A percentile compares a stretch with the other conserved stretches of the same genome.
These are phyloP conservation scores for Pavo muticus DNA, from an alignment of 2,113 vertebrate species.

Conservation along the genomic window DNA sequence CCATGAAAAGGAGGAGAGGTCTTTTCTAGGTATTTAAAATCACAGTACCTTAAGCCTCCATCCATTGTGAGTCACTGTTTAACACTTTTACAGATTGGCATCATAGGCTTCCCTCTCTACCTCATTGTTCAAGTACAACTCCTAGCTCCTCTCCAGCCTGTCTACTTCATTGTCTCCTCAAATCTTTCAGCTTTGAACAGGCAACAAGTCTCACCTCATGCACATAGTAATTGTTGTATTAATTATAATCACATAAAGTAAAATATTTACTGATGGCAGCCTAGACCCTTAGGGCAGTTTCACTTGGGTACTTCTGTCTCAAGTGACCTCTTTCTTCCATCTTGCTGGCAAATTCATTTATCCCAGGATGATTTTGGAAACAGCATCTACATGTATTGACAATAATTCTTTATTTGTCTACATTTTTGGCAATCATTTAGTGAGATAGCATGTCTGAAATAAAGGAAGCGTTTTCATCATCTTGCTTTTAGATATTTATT, in stretches of 20 bases:
- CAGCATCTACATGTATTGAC: background rate
- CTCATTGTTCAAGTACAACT: background rate
- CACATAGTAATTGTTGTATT: background rate
- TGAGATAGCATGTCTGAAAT: background rate
- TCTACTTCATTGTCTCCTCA: background rate
- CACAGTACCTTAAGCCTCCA: background rate
- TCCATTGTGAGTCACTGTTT: background rate
- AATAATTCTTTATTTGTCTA: background rate
- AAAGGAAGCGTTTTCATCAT: background rate
- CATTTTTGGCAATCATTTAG: background rate
- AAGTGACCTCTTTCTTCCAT: background rate
- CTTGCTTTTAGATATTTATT: background rate
- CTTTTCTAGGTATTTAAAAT: background rate
- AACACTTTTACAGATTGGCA: background rate
- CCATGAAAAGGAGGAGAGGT: background rate
- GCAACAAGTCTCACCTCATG: background rate
- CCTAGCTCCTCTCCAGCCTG: background rate
- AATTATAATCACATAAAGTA: background rate
- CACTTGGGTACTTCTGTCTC: background rate
- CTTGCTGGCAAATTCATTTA: background rate
- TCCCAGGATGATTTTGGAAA: background rate
- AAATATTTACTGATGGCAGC: background rate
- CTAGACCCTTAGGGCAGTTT: background rate
- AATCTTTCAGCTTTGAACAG: background rate
- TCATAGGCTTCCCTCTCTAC: background rate